A percentile compares a stretch with the other conserved stretches of the same genome.
phyloP scores from a whole-genome alignment of 1,140 invertebrate genomes.

The Bemisia tabaci region DNA sequence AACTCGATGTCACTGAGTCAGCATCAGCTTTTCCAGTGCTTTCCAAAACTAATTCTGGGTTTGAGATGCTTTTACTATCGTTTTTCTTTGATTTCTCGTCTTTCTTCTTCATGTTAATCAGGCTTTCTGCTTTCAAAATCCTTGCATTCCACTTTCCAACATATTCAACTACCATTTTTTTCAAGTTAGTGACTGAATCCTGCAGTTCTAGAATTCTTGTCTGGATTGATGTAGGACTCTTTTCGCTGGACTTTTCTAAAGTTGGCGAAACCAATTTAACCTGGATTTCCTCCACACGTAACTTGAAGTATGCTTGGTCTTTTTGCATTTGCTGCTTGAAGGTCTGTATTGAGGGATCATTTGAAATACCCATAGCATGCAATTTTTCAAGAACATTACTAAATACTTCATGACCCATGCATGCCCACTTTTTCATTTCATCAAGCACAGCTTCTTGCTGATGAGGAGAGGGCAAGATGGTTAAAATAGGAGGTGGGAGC shows the following conservation, averaged over 20 bases:
- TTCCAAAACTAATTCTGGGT: constrained; percentile 17
- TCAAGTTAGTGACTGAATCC: constrained; percentile 47
- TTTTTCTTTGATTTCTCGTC: constrained; percentile 22
- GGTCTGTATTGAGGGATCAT: constrained; percentile 6
- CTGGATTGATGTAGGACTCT: not conserved
- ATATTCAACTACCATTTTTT: constrained; percentile 45
- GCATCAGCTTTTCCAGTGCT: constrained; percentile 13
- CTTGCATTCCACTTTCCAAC: constrained; percentile 50
- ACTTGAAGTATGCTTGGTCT: constrained; percentile 54
- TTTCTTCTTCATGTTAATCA: not conserved
- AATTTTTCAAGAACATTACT: constrained; percentile 35
- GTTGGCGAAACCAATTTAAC: constrained; percentile 48
- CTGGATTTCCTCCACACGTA: constrained; percentile 59
- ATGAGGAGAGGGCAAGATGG: constrained; percentile 37
- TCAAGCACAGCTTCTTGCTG: constrained; percentile 42
- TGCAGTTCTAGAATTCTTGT: constrained; percentile 35
- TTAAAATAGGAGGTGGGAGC: constrained; percentile 46
- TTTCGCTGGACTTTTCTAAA: constrained; percentile 30
- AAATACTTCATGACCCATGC: constrained; percentile 57
- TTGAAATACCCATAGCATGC: constrained; percentile 15
- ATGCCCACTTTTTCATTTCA: constrained; percentile 48
- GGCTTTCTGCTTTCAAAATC: constrained; percentile 25
- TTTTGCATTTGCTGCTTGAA: constrained; percentile 42
- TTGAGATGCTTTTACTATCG: not conserved
- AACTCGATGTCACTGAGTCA: not conserved